These are phyloP conservation scores for Rhizomys pruinosus DNA, from an alignment of 2,113 vertebrate species.

Conservation along the genomic window DNA sequence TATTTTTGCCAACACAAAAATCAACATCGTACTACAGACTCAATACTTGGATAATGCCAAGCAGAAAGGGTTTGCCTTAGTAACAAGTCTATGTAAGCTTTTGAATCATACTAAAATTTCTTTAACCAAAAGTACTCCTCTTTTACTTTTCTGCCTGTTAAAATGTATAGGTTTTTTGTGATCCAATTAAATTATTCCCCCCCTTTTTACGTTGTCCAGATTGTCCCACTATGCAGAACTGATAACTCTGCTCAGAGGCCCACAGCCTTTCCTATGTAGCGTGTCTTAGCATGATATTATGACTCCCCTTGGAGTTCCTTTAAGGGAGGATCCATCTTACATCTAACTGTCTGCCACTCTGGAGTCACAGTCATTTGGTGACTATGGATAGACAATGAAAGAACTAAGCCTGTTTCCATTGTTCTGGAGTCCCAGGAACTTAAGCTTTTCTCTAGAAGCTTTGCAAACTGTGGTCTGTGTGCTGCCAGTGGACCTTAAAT, in stretches of 20 bases:
- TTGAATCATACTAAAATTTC: not conserved
- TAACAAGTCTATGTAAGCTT: not conserved
- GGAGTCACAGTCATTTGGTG: not conserved
- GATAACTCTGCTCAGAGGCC: not conserved
- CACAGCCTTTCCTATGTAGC: not conserved
- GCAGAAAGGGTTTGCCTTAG: not conserved
- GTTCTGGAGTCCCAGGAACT: not conserved
- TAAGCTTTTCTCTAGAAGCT: not conserved
- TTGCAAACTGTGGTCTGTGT: not conserved
- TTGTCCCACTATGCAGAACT: not conserved
- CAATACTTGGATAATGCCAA: not conserved
- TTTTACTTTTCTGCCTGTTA: not conserved
- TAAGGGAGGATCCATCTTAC: not conserved
- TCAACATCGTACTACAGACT: not conserved
- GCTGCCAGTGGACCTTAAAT: not conserved
- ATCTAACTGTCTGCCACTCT: not conserved
- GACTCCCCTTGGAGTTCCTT: not conserved
- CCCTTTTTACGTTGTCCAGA: not conserved
- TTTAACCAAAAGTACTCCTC: not conserved
- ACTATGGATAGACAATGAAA: not conserved
- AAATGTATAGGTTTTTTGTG: not conserved
- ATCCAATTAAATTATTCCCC: not conserved
- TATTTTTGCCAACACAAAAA: not conserved
- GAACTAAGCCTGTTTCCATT: not conserved
- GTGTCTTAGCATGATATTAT: not conserved